These are phyloP conservation scores for Sclerurus mexicanus DNA, from an alignment of 2,113 vertebrate species.

Conservation along the genomic window DNA sequence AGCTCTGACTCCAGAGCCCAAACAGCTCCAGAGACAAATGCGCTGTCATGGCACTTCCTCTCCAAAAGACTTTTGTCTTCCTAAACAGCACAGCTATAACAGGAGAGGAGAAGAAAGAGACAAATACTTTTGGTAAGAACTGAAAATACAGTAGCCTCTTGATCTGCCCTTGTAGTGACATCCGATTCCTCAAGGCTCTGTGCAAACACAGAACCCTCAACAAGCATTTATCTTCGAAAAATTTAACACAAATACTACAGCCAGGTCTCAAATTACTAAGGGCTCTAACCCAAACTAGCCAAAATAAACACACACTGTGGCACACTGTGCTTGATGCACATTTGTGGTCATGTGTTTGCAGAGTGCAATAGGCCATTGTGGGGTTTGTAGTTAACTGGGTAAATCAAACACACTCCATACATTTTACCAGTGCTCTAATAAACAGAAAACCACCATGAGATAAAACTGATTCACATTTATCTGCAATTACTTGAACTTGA, in stretches of 20 bases:
- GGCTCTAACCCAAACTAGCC: background rate
- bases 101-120: background rate
- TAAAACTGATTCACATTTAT: background rate
- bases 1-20: background rate
- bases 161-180: background rate
- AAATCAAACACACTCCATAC: background rate
- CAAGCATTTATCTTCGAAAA: background rate
- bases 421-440: background rate
- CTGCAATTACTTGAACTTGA: background rate
- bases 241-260: background rate
- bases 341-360: background rate
- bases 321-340: background rate
- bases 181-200: background rate
- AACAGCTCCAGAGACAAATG: background rate
- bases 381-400: background rate
- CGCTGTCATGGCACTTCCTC: background rate
- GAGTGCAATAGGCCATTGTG: background rate
- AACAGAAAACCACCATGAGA: slow-evolving; percentile 5
- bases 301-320: slow-evolving; percentile 17
- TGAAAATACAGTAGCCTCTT: background rate
- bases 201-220: background rate
- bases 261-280: background rate
- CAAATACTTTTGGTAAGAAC: background rate
- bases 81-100: background rate
- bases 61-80: background rate